A percentile compares a stretch with the other conserved stretches of the same genome.
These are phyloP conservation scores for Leucania comma DNA, from an alignment of 2,888 invertebrate genomes.

Conservation along the genomic window DNA sequence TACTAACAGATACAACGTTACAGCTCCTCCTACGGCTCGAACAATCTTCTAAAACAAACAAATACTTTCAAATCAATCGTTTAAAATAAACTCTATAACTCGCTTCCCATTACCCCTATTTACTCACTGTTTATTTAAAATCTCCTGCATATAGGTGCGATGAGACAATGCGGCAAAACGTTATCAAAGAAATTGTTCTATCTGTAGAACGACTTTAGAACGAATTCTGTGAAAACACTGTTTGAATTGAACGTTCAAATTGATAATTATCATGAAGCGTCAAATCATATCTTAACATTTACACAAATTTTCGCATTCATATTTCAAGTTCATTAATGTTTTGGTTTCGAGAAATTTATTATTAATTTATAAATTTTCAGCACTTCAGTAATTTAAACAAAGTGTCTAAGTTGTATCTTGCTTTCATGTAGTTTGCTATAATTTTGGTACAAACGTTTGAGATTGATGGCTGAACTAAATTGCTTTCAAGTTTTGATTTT, in stretches of 20 bases:
- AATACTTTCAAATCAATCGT: slow-evolving; percentile 24
- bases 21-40: background rate
- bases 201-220: background rate
- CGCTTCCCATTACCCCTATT: slow-evolving; percentile 21
- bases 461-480: slow-evolving; percentile 42
- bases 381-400: slow-evolving; percentile 39
- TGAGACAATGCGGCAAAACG: background rate
- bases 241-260: slow-evolving; percentile 44
- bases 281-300: slow-evolving; percentile 54
- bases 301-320: slow-evolving; percentile 50
- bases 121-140: slow-evolving; percentile 28
- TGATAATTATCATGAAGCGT: slow-evolving; percentile 53
- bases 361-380: slow-evolving; percentile 47
- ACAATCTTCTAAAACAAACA: slow-evolving; percentile 26
- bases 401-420: slow-evolving; percentile 28
- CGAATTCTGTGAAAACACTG: background rate
- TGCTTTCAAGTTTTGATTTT: slow-evolving; percentile 34
- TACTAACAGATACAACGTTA: slow-evolving; percentile 1
- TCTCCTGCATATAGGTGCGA: background rate
- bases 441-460: slow-evolving; percentile 4
- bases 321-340: slow-evolving; percentile 58
- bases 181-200: background rate
- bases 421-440: slow-evolving; percentile 10
- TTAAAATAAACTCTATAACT: slow-evolving; percentile 20
- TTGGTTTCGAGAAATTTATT: slow-evolving; percentile 36